phyloP scores from a whole-genome alignment of 2,113 vertebrate genomes.

The Cyprinus carpio region DNA sequence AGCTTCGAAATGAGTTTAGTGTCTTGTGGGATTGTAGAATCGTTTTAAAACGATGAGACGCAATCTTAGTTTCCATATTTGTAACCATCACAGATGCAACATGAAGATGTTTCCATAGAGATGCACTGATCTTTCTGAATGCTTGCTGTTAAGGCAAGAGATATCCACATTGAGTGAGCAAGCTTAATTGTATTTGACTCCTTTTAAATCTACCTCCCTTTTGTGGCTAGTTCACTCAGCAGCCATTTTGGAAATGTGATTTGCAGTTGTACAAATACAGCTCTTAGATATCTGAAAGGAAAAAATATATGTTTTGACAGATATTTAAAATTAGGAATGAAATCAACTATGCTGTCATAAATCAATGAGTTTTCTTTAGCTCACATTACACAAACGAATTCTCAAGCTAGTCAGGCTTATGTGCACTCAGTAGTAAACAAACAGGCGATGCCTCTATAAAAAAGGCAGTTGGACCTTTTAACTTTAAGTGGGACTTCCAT shows the following conservation, averaged over 20 bases:
- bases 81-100: conserved; percentile 2
- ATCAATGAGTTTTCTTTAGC: background rate
- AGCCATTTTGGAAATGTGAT: background rate
- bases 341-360: background rate
- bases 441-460: background rate
- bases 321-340: background rate
- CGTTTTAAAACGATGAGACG: background rate
- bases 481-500: background rate
- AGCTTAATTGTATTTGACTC: background rate
- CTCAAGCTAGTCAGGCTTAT: background rate
- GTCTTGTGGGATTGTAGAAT: conserved; percentile 11
- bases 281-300: background rate
- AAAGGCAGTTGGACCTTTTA: background rate
- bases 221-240: no score
- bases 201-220: background rate
- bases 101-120: conserved; percentile 41
- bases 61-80: background rate
- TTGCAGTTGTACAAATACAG: background rate
- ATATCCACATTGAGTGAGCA: background rate
- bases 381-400: background rate
- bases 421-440: background rate
- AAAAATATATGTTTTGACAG: background rate
- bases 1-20: conserved; percentile 7
- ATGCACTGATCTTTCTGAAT: background rate
- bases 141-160: background rate